Evolutionary conservation across 2,797 vertebrate genomes (phyloP).

Genomic region (Sebastes miniatus): DNA sequence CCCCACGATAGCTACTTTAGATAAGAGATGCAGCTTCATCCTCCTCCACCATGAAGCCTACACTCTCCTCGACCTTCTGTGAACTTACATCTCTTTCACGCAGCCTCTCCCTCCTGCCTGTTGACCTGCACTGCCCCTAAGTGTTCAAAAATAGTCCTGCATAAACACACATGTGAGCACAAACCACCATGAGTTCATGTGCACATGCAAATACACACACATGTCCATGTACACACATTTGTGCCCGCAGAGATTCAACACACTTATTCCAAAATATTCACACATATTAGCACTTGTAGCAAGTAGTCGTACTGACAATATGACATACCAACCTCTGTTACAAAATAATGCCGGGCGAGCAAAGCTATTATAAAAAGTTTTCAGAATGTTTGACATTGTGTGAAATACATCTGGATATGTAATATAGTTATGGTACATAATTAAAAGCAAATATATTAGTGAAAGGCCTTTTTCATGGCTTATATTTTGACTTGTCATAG

Average conservation of each 20-base stretch:
- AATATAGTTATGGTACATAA: neutral
- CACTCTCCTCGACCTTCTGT: neutral
- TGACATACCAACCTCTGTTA: neutral
- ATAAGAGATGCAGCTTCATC: slow-evolving; percentile 1
- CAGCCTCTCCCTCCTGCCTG: slow-evolving; percentile 9
- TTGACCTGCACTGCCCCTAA: slow-evolving; percentile 59
- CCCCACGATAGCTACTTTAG: neutral
- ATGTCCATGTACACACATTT: neutral
- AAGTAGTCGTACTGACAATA: neutral
- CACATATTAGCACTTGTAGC: neutral
- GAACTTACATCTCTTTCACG: slow-evolving; percentile 2
- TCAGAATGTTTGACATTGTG: neutral
- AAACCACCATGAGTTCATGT: neutral
- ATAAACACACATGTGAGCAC: neutral
- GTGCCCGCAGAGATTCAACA: neutral
- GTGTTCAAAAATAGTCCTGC: slow-evolving; percentile 53
- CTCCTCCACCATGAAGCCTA: neutral
- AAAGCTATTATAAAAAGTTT: neutral
- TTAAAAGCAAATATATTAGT: neutral
- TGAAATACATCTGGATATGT: neutral
- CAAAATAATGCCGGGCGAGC: neutral
- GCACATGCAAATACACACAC: neutral
- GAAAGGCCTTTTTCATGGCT: neutral
- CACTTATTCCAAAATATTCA: neutral
- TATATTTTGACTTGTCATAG: neutral